Percentiles rank a stretch among this genome's conserved stretches.
phyloP scores from a whole-genome alignment of 2,113 vertebrate species.

The Chrysochloris asiatica region DNA sequence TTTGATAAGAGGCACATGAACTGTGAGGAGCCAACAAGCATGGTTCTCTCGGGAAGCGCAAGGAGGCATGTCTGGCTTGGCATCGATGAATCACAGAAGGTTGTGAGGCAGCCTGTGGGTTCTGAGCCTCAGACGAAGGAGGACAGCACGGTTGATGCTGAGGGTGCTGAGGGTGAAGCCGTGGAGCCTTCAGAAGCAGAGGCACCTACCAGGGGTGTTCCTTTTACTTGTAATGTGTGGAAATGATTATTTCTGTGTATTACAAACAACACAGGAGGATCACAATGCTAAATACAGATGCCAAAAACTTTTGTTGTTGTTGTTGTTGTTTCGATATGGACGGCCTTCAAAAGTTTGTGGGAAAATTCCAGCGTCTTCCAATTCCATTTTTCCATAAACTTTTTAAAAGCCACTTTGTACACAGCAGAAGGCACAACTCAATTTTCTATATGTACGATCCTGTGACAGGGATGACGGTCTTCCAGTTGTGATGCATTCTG shows the following conservation, averaged over 20 bases:
- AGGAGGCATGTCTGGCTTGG: rapidly evolving
- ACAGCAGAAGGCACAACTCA: no score
- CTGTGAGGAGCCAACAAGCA: not conserved
- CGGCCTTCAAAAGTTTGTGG: no score
- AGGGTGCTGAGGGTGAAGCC: rapidly evolving
- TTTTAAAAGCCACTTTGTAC: no score
- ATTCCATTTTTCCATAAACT: no score
- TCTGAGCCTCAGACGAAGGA: no score
- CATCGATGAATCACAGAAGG: rapidly evolving
- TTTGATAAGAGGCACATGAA: rapidly evolving
- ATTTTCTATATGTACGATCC: not conserved
- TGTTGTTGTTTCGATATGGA: not conserved
- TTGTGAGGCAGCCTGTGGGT: no score
- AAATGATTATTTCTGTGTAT: not conserved
- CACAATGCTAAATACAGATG: not conserved
- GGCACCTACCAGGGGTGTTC: not conserved
- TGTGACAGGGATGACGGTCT: not conserved
- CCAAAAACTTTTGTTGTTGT: not conserved
- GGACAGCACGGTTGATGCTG: rapidly evolving
- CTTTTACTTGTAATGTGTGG: not conserved
- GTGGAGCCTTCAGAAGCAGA: not conserved
- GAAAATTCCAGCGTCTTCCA: no score
- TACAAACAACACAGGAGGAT: not conserved
- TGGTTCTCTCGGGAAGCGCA: not conserved
- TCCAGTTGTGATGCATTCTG: not conserved